These are phyloP conservation scores for Enteromius fasciolatus DNA, from an alignment of 2,797 vertebrate genomes.

Conservation along the genomic window DNA sequence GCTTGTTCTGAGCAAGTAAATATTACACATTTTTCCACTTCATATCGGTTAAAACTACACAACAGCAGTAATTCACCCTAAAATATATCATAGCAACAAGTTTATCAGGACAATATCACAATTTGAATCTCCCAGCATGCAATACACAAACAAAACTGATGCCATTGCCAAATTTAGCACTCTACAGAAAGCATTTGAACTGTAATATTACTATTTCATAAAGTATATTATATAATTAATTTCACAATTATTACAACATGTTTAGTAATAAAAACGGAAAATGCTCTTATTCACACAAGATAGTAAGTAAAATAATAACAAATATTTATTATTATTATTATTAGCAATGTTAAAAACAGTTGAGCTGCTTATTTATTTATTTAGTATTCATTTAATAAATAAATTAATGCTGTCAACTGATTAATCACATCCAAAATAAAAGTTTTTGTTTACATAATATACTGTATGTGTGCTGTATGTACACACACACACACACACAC, in stretches of 20 bases:
- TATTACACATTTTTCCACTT: background rate
- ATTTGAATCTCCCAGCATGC: background rate
- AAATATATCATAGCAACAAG: background rate
- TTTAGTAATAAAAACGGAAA: background rate
- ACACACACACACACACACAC: too few species aligned
- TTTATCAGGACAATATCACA: background rate
- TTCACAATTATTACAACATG: background rate
- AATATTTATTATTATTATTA: background rate
- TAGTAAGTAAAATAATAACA: background rate
- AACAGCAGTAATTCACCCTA: background rate
- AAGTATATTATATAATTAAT: background rate
- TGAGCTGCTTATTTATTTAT: background rate
- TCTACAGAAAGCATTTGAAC: background rate
- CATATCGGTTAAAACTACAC: background rate
- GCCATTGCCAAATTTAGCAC: background rate
- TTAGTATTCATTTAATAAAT: background rate
- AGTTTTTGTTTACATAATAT: too few species aligned
- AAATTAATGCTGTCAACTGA: background rate
- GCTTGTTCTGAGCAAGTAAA: background rate
- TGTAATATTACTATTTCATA: background rate
- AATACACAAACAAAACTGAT: background rate
- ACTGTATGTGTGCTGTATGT: too few species aligned
- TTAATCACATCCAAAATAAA: too few species aligned
- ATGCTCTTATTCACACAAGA: background rate
- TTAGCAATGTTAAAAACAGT: background rate